Base-by-base conservation (phyloP, 1,140 invertebrate genomes). In the Oncopeltus fasciatus region DNA sequence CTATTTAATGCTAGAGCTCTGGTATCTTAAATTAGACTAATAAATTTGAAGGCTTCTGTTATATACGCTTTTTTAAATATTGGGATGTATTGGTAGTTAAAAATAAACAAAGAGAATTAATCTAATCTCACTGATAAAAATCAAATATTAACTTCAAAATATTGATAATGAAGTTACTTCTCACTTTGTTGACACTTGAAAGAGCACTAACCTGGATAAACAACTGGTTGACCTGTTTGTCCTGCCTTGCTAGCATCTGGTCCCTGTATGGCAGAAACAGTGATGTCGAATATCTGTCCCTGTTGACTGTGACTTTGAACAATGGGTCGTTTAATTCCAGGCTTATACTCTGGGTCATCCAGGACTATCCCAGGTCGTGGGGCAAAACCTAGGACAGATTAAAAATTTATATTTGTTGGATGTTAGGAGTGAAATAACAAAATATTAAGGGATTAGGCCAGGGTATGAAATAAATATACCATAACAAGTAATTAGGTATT, bases 201-300 rank as follows among this genome's bases (percentile, higher is more conserved):
- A n/a, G n/a, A n/a, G n/a, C n/a, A n/a, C 43, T 57, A 72, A 78
- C 77, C 77, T 72, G 78, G 76, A 68, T 78, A 77, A n/a, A 79
- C 71, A 66, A 74, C 77, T 5, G 78, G 76, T 66, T 77, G 74
- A 20, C 77, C 78, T 8, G 72, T 71, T n/a, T n/a, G n/a, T n/a
- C n/a, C n/a, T n/a, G n/a, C n/a, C 72, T 14, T 71, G 74, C 44
- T 76, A 75, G 66, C 76, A 14, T 84, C 85, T 0, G 85, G 85
- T 46, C 88, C 88, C 71, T 93, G 89, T 57, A 90, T 84, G 2
- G 88, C 90, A 0, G 87, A 90, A 0, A 93, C 84, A 0, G 89
- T 90, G 0, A 93, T 83, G 68, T 93, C 89, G 70, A 93, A 92
- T 27, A 90, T 85, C 69, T 93, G 88, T 3, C 87, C 86, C 1